phyloP scores from a whole-genome alignment of 2,797 vertebrate species.

The Furcifer pardalis region DNA sequence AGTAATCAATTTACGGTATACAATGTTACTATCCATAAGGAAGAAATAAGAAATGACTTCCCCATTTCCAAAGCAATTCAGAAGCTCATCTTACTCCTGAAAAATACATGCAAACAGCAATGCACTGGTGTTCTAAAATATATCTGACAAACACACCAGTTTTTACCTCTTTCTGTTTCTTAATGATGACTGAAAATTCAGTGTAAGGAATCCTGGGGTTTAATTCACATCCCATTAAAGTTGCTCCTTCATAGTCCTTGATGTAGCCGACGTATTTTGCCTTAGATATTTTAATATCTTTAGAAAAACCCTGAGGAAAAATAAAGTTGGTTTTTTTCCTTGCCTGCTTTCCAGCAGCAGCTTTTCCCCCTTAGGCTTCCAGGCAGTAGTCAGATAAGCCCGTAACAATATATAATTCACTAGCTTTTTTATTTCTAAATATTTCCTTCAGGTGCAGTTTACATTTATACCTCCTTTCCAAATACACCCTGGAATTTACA shows the following conservation, averaged over 20 bases:
- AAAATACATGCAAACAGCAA: background rate
- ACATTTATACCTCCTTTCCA: background rate
- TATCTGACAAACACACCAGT: background rate
- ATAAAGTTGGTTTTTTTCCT: background rate
- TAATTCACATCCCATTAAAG: conserved; percentile 97
- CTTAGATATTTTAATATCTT: conserved; percentile 98
- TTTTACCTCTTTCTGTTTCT: conserved; percentile 97
- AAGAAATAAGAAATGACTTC: background rate
- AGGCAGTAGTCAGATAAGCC: background rate
- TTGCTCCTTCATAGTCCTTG: conserved; percentile 98
- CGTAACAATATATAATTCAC: background rate
- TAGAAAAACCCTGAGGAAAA: conserved; percentile 91
- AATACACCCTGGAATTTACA: background rate
- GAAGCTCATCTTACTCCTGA: background rate
- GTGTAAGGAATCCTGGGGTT: conserved; percentile 98
- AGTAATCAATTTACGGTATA: background rate
- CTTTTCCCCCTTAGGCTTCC: background rate
- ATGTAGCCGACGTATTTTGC: conserved; percentile 97
- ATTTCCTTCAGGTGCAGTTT: background rate
- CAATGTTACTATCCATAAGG: background rate
- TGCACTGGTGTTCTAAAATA: background rate
- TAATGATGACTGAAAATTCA: conserved; percentile 98
- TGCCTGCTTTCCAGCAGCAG: background rate
- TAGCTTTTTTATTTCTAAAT: background rate
- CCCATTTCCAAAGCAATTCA: conserved; percentile 13